Base-by-base conservation (phyloP, 2,797 vertebrate genomes). In the Malurus splendens region DNA sequence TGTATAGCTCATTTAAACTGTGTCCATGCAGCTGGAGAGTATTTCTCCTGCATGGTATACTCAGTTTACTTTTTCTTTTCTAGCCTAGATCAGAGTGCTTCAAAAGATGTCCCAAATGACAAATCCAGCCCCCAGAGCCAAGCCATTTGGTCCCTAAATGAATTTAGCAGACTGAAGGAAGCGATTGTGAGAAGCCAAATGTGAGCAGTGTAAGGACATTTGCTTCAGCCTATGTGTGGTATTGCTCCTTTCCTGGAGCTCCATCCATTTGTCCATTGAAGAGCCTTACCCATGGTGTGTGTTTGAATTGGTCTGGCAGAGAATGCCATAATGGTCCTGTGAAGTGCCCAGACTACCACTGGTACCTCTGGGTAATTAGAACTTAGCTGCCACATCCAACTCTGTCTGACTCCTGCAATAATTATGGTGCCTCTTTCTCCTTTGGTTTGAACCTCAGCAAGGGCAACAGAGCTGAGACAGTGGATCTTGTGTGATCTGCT, bases 251-350 rank as follows among this genome's bases (percentile, higher is more conserved):
- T 86, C 51, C 44, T 82, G 51, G 55, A 82, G 47, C n/a, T 79
- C 18, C 20, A 32, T 57, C 50, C 30, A 7, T 71, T 68, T 87
- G 22, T 50, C 30, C 50, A 38, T n/a, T 60, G 42, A 52, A 51
- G 42, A 71, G 59, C 16, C 36, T 82, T 52, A 27, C 44, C 13
- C 0, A 0, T 23, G 6, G 7, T 33, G 1, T 9, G 3, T n/a
- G 19, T 52, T 78, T 56, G 47, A 83, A 25, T 7, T 60, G n/a
- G 8, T 27, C 39, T 81, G 52, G 27, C 51, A 62, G 42, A 56
- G 42, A 47, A 23, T 23, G 18, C 14, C 25, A 27, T 0, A 0
- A 10, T 42, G 14, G 5, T 82, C 27, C 42, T 56, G 14, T 67
- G 75, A 67, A 74, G n/a, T 61, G n/a, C 45, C 39, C 25, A 54